These are phyloP conservation scores for Psephotus haematonotus DNA, from an alignment of 2,113 vertebrate genomes.

Conservation along the genomic window DNA sequence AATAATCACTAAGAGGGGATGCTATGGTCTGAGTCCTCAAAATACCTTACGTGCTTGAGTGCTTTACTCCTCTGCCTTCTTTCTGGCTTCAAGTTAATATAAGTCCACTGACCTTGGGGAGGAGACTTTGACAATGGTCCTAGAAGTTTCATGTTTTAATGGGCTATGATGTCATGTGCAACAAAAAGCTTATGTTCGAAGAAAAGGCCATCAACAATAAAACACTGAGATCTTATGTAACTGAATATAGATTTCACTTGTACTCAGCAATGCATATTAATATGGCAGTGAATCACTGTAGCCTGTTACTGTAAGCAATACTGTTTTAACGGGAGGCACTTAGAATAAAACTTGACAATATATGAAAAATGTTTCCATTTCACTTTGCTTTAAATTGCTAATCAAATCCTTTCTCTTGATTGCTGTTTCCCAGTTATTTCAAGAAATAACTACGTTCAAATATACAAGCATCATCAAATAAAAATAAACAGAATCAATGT, in stretches of 20 bases:
- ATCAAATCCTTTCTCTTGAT: slow-evolving; percentile 43
- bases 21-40: neutral
- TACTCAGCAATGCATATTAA: slow-evolving; percentile 55
- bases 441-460: slow-evolving; percentile 44
- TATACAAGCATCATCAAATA: neutral
- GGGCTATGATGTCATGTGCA: slow-evolving; percentile 8
- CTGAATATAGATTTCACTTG: slow-evolving; percentile 43
- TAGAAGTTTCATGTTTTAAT: neutral
- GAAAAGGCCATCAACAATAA: slow-evolving; percentile 4
- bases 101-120: neutral
- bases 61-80: neutral
- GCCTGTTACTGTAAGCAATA: slow-evolving; percentile 46
- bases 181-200: slow-evolving; percentile 2
- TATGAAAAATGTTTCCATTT: slow-evolving; percentile 46
- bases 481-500: slow-evolving; percentile 46
- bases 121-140: neutral
- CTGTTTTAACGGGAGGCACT: neutral
- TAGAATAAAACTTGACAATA: slow-evolving; percentile 35
- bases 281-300: slow-evolving; percentile 50
- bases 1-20: neutral
- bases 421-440: slow-evolving; percentile 44
- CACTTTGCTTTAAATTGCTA: slow-evolving; percentile 48
- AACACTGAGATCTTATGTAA: slow-evolving; percentile 28
- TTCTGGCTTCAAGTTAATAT: neutral
- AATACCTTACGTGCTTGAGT: neutral